Conservation (phyloP, 2,888 invertebrate genomes). For the Spodoptera exigua region DNA sequence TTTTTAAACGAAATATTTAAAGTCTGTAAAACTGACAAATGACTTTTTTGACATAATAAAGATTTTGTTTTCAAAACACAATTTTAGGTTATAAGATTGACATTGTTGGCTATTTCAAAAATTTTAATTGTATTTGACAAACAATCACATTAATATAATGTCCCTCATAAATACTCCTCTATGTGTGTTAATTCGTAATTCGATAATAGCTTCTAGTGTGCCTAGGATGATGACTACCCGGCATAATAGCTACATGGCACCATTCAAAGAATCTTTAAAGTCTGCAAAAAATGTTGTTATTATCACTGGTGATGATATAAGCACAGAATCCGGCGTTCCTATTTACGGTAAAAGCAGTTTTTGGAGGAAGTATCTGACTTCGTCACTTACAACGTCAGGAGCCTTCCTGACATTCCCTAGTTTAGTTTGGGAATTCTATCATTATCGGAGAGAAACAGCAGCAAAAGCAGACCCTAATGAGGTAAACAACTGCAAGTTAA, state of each 20-base stretch:
- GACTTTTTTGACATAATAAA: neutral
- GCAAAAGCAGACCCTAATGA: constrained; percentile 90
- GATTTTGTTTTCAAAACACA: constrained; percentile 1
- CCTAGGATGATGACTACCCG: constrained; percentile 12
- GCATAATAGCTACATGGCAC: constrained; percentile 17
- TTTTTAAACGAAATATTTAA: no score
- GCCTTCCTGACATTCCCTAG: constrained; percentile 92
- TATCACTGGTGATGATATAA: constrained; percentile 92
- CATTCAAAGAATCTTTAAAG: constrained; percentile 20
- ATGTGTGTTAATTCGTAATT: constrained; percentile 6
- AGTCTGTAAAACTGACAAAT: neutral
- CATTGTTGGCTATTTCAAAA: neutral
- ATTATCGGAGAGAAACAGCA: constrained; percentile 92
- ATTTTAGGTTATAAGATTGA: constrained; percentile 1
- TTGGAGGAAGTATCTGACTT: constrained; percentile 71
- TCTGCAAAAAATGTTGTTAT: constrained; percentile 68
- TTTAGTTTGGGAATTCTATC: constrained; percentile 95
- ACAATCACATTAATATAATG: neutral
- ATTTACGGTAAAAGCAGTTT: constrained; percentile 93
- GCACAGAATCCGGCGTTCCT: constrained; percentile 94
- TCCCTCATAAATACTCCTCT: neutral
- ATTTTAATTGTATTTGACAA: neutral
- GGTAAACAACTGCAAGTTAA: constrained; percentile 72
- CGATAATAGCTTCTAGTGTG: constrained; percentile 2
- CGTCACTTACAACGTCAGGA: constrained; percentile 90